Conservation (phyloP, 2,113 vertebrate genomes). For the Athene cunicularia region DNA sequence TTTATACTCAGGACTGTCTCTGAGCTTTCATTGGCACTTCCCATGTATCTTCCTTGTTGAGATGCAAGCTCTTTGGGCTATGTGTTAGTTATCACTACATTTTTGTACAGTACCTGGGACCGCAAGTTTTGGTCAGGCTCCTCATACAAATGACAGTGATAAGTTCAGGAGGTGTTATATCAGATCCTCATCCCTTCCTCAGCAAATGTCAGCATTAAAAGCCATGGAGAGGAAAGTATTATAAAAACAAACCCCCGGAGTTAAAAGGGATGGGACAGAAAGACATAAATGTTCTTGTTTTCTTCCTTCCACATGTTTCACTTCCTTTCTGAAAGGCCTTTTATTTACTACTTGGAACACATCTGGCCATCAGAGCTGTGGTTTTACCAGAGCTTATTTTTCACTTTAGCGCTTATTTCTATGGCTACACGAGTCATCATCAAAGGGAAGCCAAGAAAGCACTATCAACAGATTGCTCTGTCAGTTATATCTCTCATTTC, state of each 20-base stretch:
- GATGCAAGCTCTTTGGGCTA: not conserved
- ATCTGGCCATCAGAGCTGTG: not conserved
- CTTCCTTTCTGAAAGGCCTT: not conserved
- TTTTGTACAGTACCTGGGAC: not conserved
- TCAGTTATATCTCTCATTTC: not conserved
- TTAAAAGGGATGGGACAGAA: not conserved
- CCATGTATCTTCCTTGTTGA: not conserved
- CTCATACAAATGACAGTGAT: not conserved
- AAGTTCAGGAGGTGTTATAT: not conserved
- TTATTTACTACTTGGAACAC: not conserved
- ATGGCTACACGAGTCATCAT: not conserved
- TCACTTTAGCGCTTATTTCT: not conserved
- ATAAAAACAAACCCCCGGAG: not conserved
- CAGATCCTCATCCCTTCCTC: not conserved
- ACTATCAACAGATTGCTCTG: not conserved
- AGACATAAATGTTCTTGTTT: not conserved
- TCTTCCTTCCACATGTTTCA: not conserved
- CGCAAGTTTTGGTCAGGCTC: not conserved
- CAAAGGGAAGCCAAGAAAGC: not conserved
- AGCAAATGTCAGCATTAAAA: not conserved
- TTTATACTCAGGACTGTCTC: not conserved
- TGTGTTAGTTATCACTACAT: not conserved
- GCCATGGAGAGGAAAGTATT: not conserved
- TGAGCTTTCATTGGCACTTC: not conserved
- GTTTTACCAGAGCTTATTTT: not conserved